Evolutionary conservation across 1,140 invertebrate genomes (phyloP).

Genomic region (Drosophila funebris): DNA sequence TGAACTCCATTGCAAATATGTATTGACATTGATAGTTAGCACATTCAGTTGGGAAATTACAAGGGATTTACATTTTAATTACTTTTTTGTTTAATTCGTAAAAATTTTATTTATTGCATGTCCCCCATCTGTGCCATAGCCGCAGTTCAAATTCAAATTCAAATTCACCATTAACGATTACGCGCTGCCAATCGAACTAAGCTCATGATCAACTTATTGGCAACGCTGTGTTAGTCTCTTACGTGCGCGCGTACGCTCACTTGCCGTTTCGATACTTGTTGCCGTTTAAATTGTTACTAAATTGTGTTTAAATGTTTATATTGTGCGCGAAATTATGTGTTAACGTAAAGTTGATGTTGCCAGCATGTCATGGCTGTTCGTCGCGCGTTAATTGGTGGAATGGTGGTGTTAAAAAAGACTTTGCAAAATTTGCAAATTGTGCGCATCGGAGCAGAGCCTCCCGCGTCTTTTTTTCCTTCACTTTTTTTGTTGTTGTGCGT

Average conservation of each 20-base stretch:
- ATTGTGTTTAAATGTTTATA: not conserved
- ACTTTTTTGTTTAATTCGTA: not conserved
- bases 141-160: not conserved
- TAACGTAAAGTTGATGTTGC: not conserved
- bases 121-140: not conserved
- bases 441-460: no score
- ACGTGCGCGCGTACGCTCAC: not conserved
- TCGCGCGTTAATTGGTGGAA: not conserved
- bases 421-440: not conserved
- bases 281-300: not conserved
- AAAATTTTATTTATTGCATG: conserved; percentile 1
- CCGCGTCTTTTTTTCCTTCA: not conserved
- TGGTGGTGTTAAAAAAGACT: not conserved
- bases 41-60: conserved; percentile 25
- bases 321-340: not conserved
- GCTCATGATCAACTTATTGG: not conserved
- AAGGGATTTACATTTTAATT: not conserved
- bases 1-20: conserved; percentile 52
- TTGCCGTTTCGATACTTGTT: not conserved
- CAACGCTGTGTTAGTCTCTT: not conserved
- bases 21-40: conserved; percentile 16
- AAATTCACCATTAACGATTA: not conserved
- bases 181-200: conserved; percentile 9
- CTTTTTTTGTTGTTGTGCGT: not conserved
- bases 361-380: not conserved